These are phyloP conservation scores for Akabosia matsudoensis DNA, from an alignment of 1,140 invertebrate genomes.

Conservation along the genomic window DNA sequence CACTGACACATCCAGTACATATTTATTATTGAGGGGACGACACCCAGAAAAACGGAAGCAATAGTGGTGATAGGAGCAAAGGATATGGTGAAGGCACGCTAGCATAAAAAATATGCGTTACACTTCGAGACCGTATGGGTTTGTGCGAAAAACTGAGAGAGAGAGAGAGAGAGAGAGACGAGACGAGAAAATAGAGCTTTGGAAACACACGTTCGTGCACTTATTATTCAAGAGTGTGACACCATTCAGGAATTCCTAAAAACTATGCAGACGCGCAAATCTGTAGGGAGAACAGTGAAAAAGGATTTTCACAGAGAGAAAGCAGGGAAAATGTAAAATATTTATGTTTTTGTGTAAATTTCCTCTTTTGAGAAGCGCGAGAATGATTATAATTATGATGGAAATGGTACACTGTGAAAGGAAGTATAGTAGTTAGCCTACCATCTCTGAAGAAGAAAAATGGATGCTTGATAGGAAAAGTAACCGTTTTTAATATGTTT, in stretches of 20 bases:
- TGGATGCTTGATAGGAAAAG: too few relatives aligned
- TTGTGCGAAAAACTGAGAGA: conserved; percentile 6
- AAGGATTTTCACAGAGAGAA: background rate
- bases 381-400: background rate
- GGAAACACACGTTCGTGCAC: background rate
- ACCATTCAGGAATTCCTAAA: conserved; percentile 16
- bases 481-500: too few relatives aligned
- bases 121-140: background rate
- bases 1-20: background rate
- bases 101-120: background rate
- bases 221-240: conserved; percentile 19
- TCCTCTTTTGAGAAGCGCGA: background rate
- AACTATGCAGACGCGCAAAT: background rate
- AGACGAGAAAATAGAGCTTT: background rate
- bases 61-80: background rate
- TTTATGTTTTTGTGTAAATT: background rate
- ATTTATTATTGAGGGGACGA: too few relatives aligned
- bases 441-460: too few relatives aligned
- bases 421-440: too few relatives aligned
- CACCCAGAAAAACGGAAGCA: too few relatives aligned
- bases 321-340: conserved; percentile 2
- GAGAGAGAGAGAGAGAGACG: background rate
- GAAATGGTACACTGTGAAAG: background rate
- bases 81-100: background rate
- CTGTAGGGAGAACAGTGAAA: background rate